phyloP scores from a whole-genome alignment of 23 tunicate genomes.

The Phallusia fumigata region DNA sequence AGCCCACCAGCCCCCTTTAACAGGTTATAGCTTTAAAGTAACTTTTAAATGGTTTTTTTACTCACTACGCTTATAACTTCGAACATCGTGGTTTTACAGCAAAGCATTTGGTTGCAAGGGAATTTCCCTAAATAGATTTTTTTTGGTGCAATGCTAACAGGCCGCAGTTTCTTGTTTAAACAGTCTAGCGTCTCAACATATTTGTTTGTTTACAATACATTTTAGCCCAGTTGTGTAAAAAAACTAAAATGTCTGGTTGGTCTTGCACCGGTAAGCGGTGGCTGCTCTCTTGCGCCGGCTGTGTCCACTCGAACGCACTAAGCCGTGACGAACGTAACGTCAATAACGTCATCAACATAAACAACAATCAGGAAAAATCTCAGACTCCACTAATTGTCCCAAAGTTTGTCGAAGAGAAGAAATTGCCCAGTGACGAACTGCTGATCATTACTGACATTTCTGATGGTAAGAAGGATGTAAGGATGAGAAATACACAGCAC shows the following conservation, averaged over 20 bases:
- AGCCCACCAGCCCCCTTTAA: no score
- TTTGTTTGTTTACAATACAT: no score
- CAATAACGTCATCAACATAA: not conserved
- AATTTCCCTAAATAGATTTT: no score
- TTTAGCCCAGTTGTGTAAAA: not conserved
- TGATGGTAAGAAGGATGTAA: not conserved
- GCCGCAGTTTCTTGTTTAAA: no score
- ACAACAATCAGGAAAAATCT: not conserved
- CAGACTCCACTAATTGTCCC: not conserved
- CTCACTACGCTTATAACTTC: no score
- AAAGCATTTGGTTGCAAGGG: no score
- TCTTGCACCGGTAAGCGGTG: slow-evolving; percentile 1
- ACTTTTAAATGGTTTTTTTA: no score
- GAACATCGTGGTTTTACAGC: no score
- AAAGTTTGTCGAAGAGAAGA: slow-evolving; percentile 3
- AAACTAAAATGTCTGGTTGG: not conserved
- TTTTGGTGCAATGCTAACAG: no score
- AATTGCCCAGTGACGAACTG: not conserved
- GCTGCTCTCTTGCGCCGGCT: not conserved
- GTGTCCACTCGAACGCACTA: not conserved
- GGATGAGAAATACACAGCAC: no score
- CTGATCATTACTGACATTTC: not conserved
- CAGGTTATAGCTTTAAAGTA: no score
- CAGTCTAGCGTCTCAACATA: no score
- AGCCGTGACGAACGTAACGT: not conserved